Conservation (phyloP, 2,797 vertebrate genomes). For the Halcyon badia region DNA sequence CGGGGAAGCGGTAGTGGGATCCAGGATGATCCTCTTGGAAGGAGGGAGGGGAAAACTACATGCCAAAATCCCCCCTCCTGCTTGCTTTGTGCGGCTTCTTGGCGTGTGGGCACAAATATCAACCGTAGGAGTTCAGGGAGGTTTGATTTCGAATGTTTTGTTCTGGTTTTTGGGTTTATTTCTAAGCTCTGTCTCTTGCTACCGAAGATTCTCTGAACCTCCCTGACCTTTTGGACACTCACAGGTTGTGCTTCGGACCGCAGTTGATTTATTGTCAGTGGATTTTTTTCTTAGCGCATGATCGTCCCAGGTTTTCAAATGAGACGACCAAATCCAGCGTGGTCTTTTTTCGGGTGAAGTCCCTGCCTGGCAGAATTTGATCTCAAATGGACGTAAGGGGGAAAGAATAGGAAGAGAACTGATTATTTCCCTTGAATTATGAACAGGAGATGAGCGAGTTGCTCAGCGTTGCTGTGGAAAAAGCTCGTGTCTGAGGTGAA, state of each 20-base stretch:
- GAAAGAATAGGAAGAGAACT: not conserved
- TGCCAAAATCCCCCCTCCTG: no score
- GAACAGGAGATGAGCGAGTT: not conserved
- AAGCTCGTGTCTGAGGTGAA: not conserved
- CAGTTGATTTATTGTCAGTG: not conserved
- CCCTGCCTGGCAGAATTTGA: not conserved
- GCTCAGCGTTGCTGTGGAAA: not conserved
- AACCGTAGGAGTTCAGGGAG: not conserved
- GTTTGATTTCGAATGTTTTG: not conserved
- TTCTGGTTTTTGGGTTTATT: not conserved
- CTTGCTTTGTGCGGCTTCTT: no score
- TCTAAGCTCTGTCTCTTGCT: not conserved
- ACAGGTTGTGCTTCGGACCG: accelerated
- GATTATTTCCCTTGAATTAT: not conserved
- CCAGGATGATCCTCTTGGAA: no score
- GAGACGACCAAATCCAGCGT: not conserved
- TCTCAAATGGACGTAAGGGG: not conserved
- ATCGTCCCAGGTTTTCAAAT: no score
- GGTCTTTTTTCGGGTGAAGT: not conserved
- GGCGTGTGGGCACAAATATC: no score
- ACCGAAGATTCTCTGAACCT: not conserved
- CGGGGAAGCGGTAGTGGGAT: not conserved
- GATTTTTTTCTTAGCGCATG: no score
- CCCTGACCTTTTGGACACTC: not conserved
- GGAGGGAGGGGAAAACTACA: no score